Percentiles rank a stretch among this genome's conserved stretches.
These are phyloP conservation scores for Pygmarrhopalites habei DNA, from an alignment of 1,140 invertebrate genomes.

Conservation along the genomic window DNA sequence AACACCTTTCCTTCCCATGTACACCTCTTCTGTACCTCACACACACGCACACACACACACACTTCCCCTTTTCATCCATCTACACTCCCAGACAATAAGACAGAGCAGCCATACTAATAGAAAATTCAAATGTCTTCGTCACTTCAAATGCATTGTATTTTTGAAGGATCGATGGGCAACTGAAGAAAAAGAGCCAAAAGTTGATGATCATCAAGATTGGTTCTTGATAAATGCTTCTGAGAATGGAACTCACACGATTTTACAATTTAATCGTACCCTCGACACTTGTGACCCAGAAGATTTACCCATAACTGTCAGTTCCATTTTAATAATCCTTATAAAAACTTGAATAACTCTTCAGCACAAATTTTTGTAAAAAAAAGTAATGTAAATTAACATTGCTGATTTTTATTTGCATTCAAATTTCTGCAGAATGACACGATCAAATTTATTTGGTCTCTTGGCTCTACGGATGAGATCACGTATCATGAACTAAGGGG, in stretches of 20 bases:
- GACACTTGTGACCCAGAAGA: slow-evolving; percentile 13
- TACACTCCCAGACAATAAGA: neutral
- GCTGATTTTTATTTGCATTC: neutral
- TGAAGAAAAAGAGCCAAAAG: neutral
- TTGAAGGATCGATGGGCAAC: neutral
- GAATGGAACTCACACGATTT: neutral
- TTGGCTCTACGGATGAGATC: neutral
- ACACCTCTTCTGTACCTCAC: too few species aligned
- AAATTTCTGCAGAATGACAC: neutral
- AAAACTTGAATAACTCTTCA: neutral
- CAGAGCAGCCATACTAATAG: too few species aligned
- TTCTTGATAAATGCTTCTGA: neutral
- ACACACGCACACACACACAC: too few species aligned
- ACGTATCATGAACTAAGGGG: neutral
- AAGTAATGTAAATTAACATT: neutral
- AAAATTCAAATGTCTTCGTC: too few species aligned
- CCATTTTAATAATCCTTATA: neutral
- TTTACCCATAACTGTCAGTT: neutral
- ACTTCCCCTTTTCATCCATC: too few species aligned
- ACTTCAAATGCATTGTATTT: too few species aligned
- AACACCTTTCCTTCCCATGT: too few species aligned
- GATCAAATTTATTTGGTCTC: neutral
- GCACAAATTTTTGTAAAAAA: too few species aligned
- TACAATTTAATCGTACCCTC: neutral
- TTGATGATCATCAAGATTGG: slow-evolving; percentile 8